These are phyloP conservation scores for Neocloeon triangulifer DNA, from an alignment of 1,140 invertebrate species.

Conservation along the genomic window DNA sequence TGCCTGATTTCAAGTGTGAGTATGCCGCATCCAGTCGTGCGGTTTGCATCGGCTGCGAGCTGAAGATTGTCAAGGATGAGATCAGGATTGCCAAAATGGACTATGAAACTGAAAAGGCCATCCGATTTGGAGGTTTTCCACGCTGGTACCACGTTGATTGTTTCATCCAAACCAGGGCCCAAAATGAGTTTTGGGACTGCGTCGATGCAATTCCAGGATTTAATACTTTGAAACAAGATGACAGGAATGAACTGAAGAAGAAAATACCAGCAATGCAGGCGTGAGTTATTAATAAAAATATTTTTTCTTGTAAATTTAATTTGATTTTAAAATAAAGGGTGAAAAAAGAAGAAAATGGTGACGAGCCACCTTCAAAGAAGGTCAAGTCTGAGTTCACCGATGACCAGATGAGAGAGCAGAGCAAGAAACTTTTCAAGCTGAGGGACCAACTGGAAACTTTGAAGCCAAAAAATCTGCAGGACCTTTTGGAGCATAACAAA, in stretches of 20 bases:
- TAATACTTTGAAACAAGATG: constrained; percentile 42
- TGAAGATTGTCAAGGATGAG: constrained; percentile 64
- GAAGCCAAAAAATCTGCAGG: constrained; percentile 28
- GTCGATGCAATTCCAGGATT: constrained; percentile 54
- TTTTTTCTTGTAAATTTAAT: constrained; percentile 8
- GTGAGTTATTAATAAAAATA: constrained; percentile 6
- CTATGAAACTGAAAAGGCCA: constrained; percentile 55
- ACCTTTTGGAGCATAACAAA: constrained; percentile 45
- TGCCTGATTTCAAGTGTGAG: constrained; percentile 55
- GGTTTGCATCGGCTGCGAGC: constrained; percentile 62
- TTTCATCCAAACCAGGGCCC: constrained; percentile 54
- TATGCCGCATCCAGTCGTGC: constrained; percentile 74
- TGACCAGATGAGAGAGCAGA: constrained; percentile 45
- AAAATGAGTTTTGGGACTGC: constrained; percentile 48
- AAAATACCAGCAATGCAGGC: constrained; percentile 32
- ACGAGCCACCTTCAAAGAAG: constrained; percentile 11
- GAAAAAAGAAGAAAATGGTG: constrained; percentile 9
- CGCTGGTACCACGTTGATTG: constrained; percentile 86
- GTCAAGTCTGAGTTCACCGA: constrained; percentile 16
- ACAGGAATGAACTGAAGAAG: constrained; percentile 41
- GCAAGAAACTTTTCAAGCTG: constrained; percentile 49
- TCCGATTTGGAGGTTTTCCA: constrained; percentile 54
- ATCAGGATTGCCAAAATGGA: constrained; percentile 70
- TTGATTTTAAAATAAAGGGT: too few species aligned
- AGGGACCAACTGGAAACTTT: constrained; percentile 28